Base-by-base conservation (phyloP, 2,888 invertebrate species). In the Oxystoma pomonae region DNA sequence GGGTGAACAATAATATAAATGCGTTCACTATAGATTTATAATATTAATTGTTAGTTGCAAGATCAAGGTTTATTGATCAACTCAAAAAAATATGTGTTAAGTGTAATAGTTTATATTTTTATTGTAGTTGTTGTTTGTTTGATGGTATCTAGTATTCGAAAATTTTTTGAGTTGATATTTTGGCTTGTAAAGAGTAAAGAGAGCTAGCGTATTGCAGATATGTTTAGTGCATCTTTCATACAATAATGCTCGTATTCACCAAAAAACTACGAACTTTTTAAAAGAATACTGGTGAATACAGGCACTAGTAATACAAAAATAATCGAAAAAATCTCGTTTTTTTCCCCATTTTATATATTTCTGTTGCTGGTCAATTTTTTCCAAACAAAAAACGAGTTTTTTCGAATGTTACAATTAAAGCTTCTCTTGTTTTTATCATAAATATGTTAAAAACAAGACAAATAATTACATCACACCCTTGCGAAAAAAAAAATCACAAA, bases 171-270 rank as follows among this genome's bases (percentile, higher is more conserved):
- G 71, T 73, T 68, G 64, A 73, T 71, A 72, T 71, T 74, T 74
- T 75, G 76, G 77, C 75, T 72, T 75, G 72, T 21, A 78, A 74
- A 77, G 75, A 78, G 72, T 72, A 75, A 73, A 75, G 72, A 75
- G 75, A 75, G 75, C 75, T 75, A 75, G 75, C 75, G 72, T 73
- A 73, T 73, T 72, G 74, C 74, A 73, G 69, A 70, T 73, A 69
- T 67, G 69, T 67, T 67, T 63, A 76, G 77, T 77, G 78, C 77
- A 78, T 68, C 70, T 73, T 3, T 74, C 74, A 73, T 75, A 77
- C 77, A 77, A 76, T 75, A 74, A 76, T n/a, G n/a, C n/a, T n/a
- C n/a, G n/a, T n/a, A n/a, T n/a, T n/a, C n/a, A n/a, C n/a, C n/a
- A n/a, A n/a, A n/a, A n/a, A n/a, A n/a, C n/a, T n/a, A n/a, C n/a